Evolutionary conservation across 1,140 invertebrate genomes (phyloP).

Genomic region (Lamellibrachia luymesi): DNA sequence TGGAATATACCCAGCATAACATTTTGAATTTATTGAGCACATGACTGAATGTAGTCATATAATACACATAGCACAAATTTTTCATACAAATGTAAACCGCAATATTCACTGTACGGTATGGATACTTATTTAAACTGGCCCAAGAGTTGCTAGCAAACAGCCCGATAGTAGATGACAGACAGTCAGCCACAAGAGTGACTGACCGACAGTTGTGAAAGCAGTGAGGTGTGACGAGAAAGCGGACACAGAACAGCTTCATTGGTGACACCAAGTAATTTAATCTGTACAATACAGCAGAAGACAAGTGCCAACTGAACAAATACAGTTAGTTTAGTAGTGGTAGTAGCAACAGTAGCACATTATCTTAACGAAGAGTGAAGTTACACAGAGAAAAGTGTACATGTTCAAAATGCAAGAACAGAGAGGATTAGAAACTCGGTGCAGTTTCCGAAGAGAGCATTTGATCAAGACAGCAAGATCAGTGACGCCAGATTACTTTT

Average conservation of each 20-base stretch:
- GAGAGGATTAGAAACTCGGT: neutral
- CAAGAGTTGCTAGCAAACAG: neutral
- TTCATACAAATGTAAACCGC: neutral
- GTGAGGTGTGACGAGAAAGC: neutral
- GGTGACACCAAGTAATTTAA: neutral
- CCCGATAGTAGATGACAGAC: neutral
- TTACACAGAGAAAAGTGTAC: constrained; percentile 5
- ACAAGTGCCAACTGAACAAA: neutral
- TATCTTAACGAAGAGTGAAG: neutral
- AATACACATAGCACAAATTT: neutral
- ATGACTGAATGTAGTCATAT: too few species aligned
- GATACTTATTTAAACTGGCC: neutral
- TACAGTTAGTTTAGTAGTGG: neutral
- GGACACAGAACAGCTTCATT: neutral
- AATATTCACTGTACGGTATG: neutral
- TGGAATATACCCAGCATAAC: too few species aligned
- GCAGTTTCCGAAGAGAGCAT: neutral
- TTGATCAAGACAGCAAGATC: neutral
- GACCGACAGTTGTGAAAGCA: neutral
- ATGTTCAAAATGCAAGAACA: neutral
- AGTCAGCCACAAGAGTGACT: neutral
- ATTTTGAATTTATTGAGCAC: too few species aligned
- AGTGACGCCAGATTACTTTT: neutral
- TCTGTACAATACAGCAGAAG: neutral
- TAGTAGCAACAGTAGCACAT: neutral